These are phyloP conservation scores for Columba janthina DNA, from an alignment of 2,113 vertebrate genomes.

Conservation along the genomic window DNA sequence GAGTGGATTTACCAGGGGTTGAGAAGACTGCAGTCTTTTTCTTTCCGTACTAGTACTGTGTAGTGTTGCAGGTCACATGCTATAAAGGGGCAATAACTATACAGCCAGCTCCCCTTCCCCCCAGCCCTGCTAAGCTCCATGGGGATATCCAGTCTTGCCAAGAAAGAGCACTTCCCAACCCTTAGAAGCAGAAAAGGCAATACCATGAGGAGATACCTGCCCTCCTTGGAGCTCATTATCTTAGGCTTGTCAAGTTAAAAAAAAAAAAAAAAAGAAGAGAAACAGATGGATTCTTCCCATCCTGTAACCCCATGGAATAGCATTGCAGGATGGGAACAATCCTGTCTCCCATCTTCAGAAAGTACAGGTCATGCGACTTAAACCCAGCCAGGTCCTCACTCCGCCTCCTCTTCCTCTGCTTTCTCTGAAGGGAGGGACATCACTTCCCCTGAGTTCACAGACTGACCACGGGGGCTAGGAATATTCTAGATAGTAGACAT, in stretches of 20 bases:
- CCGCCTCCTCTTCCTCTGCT: not conserved
- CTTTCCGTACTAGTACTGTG: accelerated
- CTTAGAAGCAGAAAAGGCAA: not conserved
- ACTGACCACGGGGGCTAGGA: not conserved
- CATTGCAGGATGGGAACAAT: too few species aligned
- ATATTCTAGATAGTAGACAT: not conserved
- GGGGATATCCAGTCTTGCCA: not conserved
- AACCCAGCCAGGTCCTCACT: not conserved
- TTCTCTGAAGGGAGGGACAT: not conserved
- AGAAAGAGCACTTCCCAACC: not conserved
- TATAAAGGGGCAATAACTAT: not conserved
- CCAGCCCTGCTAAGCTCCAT: accelerated
- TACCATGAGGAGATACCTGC: not conserved
- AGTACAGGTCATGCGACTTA: not conserved
- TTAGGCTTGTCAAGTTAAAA: not conserved
- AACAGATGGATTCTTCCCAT: not conserved
- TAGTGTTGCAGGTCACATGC: not conserved
- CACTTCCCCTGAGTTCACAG: not conserved
- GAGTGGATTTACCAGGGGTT: not conserved
- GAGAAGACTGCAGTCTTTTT: not conserved
- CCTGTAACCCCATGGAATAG: not conserved
- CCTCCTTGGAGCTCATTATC: not conserved
- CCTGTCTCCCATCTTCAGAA: too few species aligned
- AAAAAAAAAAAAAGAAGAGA: not conserved
- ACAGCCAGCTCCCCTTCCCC: not conserved